phyloP scores from a whole-genome alignment of 1,140 invertebrate genomes.

The Subanguina moxae region DNA sequence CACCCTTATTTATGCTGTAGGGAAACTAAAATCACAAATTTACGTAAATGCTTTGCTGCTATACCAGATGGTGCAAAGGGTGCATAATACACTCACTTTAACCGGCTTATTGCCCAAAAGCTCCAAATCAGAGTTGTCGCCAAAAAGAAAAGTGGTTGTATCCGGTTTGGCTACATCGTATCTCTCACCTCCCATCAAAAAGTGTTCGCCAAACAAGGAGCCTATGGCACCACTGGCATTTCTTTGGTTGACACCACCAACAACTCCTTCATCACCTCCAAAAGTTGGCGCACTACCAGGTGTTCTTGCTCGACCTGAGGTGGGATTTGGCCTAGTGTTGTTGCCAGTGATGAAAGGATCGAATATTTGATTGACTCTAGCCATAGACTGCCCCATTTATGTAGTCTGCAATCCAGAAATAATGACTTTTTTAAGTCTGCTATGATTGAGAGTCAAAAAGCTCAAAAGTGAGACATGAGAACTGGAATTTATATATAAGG shows the following conservation, averaged over 20 bases:
- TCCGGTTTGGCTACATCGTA: conserved; percentile 46
- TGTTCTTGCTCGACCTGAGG: too few relatives aligned
- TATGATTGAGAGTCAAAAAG: too few relatives aligned
- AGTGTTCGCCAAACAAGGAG: background rate
- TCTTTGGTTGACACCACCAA: background rate
- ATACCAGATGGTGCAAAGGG: background rate
- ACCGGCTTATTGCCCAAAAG: conserved; percentile 40
- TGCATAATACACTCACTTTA: conserved; percentile 23
- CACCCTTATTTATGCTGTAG: conserved; percentile 26
- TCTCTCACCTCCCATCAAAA: conserved; percentile 21
- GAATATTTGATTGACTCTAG: background rate
- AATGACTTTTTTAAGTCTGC: too few relatives aligned
- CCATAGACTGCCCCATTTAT: conserved; percentile 1
- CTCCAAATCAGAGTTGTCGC: conserved; percentile 43
- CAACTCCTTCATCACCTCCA: background rate
- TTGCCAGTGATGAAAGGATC: background rate
- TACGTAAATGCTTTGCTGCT: background rate
- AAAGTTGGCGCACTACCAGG: background rate
- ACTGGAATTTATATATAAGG: too few relatives aligned
- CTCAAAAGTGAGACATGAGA: too few relatives aligned
- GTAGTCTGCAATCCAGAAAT: too few relatives aligned
- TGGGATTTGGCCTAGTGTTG: background rate
- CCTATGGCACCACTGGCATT: background rate
- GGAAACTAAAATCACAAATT: conserved; percentile 42
- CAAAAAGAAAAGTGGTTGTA: conserved; percentile 35